Base-by-base conservation (phyloP, 1,140 invertebrate species). In the Neuroterus valhalla region DNA sequence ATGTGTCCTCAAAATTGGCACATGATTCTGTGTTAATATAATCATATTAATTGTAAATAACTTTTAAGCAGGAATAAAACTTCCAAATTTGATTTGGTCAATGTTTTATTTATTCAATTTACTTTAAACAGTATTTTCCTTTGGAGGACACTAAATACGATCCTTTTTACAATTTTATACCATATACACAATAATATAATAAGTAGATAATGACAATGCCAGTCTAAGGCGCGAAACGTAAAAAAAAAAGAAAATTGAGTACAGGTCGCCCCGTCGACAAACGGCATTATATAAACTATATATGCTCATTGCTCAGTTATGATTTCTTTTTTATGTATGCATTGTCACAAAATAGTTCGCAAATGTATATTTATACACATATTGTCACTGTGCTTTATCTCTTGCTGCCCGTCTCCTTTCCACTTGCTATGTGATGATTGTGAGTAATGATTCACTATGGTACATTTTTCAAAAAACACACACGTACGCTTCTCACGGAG, bases 71-170 rank as follows among this genome's bases (percentile, higher is more conserved):
- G 31, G 5, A 38, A 38, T 38, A 38, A 38, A 38, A 38, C 31
- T 38, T 38, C 5, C 31, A 8, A 8, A 38, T 38, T 80, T 77
- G 75, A 83, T 82, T 80, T 84, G 79, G 83, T 84, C 83, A 84
- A 84, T 84, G 82, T 84, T 82, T 85, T 85, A 86, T 84, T 86
- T 68, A 80, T 81, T 86, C 80, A 83, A 76, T 85, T 84, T 82
- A 84, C 72, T 86, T 85, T 83, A 86, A 86, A 86, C 85, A 86
- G 83, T 86, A 84, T 84, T 80, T 81, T 86, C 80, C 83, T 84
- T 81, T 79, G 76, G 75, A 81, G 78, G 78, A 81, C 72, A 86
- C 84, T 85, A 84, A 86, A 85, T 86, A 86, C 77, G 82, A 80
- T 86, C 71, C 77, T 85, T 84, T 85, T 86, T 86, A 86, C 85